Conservation (phyloP, 2,797 vertebrate genomes). For the Hemitrygon akajei region DNA sequence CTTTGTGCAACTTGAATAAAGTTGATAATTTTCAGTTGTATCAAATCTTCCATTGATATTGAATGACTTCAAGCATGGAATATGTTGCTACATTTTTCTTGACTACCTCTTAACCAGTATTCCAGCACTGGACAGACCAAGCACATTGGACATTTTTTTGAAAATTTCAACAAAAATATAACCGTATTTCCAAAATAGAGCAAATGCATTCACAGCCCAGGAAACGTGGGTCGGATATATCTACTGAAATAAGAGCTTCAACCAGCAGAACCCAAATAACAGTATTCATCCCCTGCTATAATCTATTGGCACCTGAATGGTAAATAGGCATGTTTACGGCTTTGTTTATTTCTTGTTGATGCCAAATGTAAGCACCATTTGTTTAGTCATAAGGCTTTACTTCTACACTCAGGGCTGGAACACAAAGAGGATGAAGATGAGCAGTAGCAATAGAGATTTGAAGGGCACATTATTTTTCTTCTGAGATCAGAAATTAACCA, state of each 20-base stretch:
- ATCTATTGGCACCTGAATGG: not conserved
- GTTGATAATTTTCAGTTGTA: too few species aligned
- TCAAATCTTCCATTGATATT: too few species aligned
- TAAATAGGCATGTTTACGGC: not conserved
- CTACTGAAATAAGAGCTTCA: not conserved
- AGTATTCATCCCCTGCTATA: not conserved
- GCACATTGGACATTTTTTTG: not conserved
- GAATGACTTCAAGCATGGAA: too few species aligned
- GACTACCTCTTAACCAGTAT: too few species aligned
- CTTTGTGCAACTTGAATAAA: too few species aligned
- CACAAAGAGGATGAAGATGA: not conserved
- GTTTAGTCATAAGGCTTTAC: not conserved
- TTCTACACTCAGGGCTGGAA: not conserved
- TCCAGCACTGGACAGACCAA: too few species aligned
- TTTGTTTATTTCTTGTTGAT: not conserved
- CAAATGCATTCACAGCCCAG: too few species aligned
- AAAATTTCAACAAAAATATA: not conserved
- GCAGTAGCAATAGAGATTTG: not conserved
- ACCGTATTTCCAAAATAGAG: not conserved
- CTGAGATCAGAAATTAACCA: not conserved
- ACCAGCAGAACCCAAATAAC: not conserved
- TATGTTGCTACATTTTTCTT: too few species aligned
- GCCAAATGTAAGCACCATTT: not conserved
- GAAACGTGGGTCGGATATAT: not conserved
- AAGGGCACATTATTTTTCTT: not conserved